phyloP scores from a whole-genome alignment of 2,888 invertebrate genomes.

The Stenodera caucasica region DNA sequence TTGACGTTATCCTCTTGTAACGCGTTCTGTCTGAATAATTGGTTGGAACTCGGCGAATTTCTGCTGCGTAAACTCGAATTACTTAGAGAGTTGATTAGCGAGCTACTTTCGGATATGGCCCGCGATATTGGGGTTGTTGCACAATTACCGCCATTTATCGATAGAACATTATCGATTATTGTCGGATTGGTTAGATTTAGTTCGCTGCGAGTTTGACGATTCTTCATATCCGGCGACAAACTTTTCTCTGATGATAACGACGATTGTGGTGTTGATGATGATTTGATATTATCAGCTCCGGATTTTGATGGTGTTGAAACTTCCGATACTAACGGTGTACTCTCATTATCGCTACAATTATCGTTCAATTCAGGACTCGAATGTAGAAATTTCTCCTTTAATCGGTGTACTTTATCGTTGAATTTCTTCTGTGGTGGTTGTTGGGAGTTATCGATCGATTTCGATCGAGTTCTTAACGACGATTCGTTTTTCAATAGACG shows the following conservation, averaged over 20 bases:
- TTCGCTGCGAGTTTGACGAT: constrained; percentile 39
- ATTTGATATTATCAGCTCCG: constrained; percentile 42
- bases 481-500: constrained; percentile 41
- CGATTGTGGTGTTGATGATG: constrained; percentile 41
- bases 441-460: constrained; percentile 46
- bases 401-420: constrained; percentile 42
- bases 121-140: constrained; percentile 33
- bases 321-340: constrained; percentile 66
- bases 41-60: constrained; percentile 44
- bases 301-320: constrained; percentile 47
- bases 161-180: constrained; percentile 28
- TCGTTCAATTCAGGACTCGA: constrained; percentile 51
- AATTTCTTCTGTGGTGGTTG: constrained; percentile 37
- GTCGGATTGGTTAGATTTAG: constrained; percentile 40
- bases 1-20: constrained; percentile 48
- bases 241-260: constrained; percentile 42
- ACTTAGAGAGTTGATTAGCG: constrained; percentile 40
- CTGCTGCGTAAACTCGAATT: constrained; percentile 45
- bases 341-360: constrained; percentile 64
- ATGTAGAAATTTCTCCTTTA: constrained; percentile 52
- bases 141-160: constrained; percentile 23
- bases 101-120: constrained; percentile 47
- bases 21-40: constrained; percentile 49
- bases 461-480: constrained; percentile 42
- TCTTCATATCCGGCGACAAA: constrained; percentile 37